These are phyloP conservation scores for Lontra canadensis DNA, from an alignment of 2,113 vertebrate genomes.

Conservation along the genomic window DNA sequence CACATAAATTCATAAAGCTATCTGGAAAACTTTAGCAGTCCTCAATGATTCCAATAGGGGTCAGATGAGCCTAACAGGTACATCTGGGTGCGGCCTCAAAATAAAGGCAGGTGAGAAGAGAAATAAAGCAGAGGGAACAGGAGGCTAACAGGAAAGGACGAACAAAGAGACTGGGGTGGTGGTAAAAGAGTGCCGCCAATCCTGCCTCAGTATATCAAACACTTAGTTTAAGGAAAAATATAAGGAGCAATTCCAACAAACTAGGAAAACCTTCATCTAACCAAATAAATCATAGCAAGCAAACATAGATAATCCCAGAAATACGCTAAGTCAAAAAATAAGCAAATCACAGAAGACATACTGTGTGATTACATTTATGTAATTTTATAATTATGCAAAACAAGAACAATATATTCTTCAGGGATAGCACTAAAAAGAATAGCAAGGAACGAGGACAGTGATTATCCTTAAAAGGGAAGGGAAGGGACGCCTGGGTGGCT, in stretches of 20 bases:
- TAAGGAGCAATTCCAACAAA: slow-evolving; percentile 18
- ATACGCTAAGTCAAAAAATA: neutral
- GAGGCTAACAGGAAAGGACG: neutral
- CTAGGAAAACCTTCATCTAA: neutral
- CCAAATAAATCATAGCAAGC: neutral
- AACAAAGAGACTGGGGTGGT: neutral
- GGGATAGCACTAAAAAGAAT: neutral
- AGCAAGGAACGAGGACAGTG: neutral
- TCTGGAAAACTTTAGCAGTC: neutral
- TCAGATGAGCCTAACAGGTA: neutral
- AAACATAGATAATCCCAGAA: neutral
- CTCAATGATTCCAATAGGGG: neutral
- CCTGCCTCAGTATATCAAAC: neutral
- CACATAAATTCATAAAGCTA: neutral
- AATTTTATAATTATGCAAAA: neutral
- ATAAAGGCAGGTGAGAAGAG: neutral
- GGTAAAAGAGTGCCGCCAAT: neutral
- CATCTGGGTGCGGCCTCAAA: neutral
- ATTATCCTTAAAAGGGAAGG: neutral
- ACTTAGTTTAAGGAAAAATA: slow-evolving; percentile 35
- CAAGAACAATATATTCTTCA: neutral
- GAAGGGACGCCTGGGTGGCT: neutral
- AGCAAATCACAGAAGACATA: neutral
- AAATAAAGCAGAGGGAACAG: neutral
- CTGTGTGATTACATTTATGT: neutral